Evolutionary conservation across 2,797 vertebrate species (phyloP).

Genomic region (Oreochromis grahami): DNA sequence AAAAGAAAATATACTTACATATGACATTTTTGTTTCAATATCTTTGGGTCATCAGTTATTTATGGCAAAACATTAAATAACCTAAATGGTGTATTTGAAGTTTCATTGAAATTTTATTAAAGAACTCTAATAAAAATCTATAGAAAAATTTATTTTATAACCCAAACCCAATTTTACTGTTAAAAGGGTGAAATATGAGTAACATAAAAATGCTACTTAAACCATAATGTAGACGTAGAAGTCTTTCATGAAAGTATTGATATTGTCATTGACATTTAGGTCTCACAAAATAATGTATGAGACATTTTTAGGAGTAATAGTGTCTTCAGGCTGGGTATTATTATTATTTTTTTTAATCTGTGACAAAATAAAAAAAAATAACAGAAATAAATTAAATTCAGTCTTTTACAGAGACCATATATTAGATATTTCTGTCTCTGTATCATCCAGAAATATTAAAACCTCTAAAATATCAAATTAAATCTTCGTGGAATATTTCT

Average conservation of each 20-base stretch:
- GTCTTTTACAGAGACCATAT: neutral
- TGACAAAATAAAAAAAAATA: neutral
- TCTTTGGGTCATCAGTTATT: neutral
- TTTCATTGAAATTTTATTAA: rapidly evolving
- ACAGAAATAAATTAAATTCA: neutral
- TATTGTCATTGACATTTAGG: neutral
- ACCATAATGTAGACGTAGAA: neutral
- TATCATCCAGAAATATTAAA: neutral
- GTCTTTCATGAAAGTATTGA: neutral
- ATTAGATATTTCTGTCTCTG: neutral
- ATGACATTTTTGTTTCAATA: neutral
- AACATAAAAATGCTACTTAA: neutral
- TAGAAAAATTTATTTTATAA: rapidly evolving
- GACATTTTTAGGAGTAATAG: neutral
- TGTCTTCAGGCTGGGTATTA: neutral
- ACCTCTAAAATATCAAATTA: neutral
- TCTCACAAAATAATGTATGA: neutral
- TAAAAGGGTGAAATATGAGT: neutral
- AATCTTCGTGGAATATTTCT: neutral
- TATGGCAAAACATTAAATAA: neutral
- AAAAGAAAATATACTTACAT: neutral
- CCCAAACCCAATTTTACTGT: neutral
- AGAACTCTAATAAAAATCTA: neutral
- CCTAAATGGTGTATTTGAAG: neutral
- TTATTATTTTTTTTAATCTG: neutral